Evolutionary conservation across 1,140 invertebrate species (phyloP).

Genomic region (Bombus superbus): DNA sequence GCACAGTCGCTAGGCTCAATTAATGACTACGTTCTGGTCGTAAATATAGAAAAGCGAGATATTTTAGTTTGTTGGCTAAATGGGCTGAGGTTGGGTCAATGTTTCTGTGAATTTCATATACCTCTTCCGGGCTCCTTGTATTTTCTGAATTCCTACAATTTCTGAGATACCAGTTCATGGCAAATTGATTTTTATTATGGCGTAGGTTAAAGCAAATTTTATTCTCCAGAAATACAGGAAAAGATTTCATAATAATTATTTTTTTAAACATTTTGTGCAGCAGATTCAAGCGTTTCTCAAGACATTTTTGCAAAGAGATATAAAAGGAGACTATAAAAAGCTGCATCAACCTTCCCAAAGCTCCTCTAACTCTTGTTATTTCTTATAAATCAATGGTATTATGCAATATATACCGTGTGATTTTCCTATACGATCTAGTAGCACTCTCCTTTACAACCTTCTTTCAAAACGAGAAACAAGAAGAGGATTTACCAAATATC

Average conservation of each 20-base stretch:
- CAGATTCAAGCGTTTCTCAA: not conserved
- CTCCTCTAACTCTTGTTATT: not conserved
- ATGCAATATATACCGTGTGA: not conserved
- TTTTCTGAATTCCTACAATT: slow-evolving; percentile 5
- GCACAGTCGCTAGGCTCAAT: slow-evolving; percentile 36
- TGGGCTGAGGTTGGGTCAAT: slow-evolving; percentile 34
- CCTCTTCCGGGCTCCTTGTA: not conserved
- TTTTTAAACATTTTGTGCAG: not conserved
- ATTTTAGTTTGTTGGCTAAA: slow-evolving; percentile 44
- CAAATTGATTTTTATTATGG: not conserved
- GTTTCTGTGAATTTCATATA: slow-evolving; percentile 40
- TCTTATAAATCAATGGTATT: not conserved
- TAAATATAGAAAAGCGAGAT: slow-evolving; percentile 40
- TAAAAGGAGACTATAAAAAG: too few species aligned
- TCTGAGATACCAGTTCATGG: not conserved
- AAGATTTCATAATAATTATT: too few species aligned
- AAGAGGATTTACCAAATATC: slow-evolving; percentile 24
- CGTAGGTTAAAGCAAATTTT: not conserved
- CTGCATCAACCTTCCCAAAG: too few species aligned
- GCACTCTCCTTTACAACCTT: too few species aligned
- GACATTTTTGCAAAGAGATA: too few species aligned
- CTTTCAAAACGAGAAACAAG: not conserved
- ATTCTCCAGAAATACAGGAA: too few species aligned
- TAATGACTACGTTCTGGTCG: slow-evolving; percentile 41
- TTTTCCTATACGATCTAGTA: not conserved